Conservation (phyloP, 2,113 vertebrate species). For the Xiphorhynchus elegans region DNA sequence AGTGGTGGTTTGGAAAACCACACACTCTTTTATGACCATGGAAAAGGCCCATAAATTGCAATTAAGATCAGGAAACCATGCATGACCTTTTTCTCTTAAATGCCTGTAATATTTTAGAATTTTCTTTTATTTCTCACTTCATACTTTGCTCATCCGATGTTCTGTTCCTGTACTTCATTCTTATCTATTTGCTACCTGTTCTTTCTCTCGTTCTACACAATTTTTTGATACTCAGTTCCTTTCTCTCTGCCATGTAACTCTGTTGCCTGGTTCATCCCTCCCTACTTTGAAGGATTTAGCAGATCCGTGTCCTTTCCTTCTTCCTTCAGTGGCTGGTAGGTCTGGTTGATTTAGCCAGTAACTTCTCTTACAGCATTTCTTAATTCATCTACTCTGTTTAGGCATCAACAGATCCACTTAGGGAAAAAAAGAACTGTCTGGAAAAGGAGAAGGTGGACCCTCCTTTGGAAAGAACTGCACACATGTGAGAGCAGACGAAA, state of each 20-base stretch:
- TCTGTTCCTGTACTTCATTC: background rate
- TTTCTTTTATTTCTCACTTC: background rate
- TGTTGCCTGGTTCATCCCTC: background rate
- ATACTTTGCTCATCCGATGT: background rate
- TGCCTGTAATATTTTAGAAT: background rate
- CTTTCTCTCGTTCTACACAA: background rate
- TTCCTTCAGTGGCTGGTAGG: background rate
- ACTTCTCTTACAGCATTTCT: background rate
- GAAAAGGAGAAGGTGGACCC: background rate
- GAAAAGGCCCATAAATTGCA: background rate
- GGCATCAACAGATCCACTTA: background rate
- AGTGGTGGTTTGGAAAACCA: background rate
- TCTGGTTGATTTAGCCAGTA: background rate
- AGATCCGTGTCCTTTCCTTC: background rate
- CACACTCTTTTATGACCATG: background rate
- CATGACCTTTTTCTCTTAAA: background rate
- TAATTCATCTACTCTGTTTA: background rate
- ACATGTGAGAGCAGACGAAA: background rate
- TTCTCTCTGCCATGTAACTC: background rate
- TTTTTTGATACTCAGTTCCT: background rate
- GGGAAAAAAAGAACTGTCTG: background rate
- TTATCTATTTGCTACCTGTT: background rate
- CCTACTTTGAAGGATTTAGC: background rate
- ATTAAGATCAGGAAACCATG: background rate
- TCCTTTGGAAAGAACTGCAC: background rate